A percentile compares a stretch with the other conserved stretches of the same genome.
phyloP scores from a whole-genome alignment of 2,888 invertebrate genomes.

The Standfussiana lucernea region DNA sequence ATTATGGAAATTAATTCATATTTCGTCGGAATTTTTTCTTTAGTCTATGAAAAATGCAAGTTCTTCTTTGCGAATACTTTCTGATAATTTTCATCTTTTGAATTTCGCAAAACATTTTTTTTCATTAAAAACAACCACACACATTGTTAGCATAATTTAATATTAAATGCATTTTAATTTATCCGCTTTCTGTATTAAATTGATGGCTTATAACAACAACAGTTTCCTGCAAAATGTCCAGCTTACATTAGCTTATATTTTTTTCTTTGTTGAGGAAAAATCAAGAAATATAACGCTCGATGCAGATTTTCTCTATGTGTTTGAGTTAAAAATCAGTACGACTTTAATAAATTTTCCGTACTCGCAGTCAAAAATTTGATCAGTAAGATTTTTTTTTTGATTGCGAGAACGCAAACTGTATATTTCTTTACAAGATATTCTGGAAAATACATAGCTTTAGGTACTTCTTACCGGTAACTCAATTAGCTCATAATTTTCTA shows the following conservation, averaged over 20 bases:
- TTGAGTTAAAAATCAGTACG: not conserved
- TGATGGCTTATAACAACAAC: conserved; percentile 3
- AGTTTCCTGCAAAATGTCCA: not conserved
- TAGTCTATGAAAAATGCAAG: not conserved
- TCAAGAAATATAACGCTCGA: not conserved
- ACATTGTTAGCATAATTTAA: not conserved
- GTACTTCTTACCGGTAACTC: conserved; percentile 1
- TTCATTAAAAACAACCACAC: not conserved
- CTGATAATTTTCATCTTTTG: not conserved
- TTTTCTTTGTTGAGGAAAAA: not conserved
- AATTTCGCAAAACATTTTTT: not conserved
- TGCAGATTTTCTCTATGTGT: not conserved
- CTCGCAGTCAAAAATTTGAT: no score
- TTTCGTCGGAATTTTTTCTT: not conserved
- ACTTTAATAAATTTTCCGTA: not conserved
- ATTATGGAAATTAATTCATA: not conserved
- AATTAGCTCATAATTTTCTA: conserved; percentile 50
- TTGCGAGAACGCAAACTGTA: not conserved
- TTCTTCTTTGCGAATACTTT: not conserved
- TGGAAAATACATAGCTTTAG: not conserved
- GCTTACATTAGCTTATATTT: not conserved
- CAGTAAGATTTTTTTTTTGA: not conserved
- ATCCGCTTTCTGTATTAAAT: not conserved
- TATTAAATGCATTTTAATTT: conserved; percentile 6
- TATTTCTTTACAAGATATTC: not conserved